Base-by-base conservation (phyloP, 2,888 invertebrate genomes). In the Hedychridium roseum region DNA sequence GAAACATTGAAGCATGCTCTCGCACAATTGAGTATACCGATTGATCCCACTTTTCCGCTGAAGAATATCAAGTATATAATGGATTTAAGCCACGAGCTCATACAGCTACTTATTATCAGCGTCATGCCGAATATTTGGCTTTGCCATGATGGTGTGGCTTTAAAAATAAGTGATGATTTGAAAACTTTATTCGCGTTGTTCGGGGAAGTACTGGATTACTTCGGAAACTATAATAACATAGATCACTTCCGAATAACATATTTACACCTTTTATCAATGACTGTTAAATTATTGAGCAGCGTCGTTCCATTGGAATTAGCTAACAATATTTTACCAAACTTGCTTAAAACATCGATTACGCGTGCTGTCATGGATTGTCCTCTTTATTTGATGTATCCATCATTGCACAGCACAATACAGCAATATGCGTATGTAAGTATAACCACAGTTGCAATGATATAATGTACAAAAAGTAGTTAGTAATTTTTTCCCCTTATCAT, bases 71-170 rank as follows among this genome's bases (percentile, higher is more conserved):
- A 68, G 44, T 61, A 66, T 5, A 50, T 76, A 4, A 64, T 63
- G 15, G 72, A 75, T 35, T 41, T 76, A 18, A 49, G 59, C 1
- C 64, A 66, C 11, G 76, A 82, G 54, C 71, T 85, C 1, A 71
- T 84, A 2, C 76, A 80, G 34, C 75, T 88, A 42, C 68, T 88
- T 39, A 70, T 80, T 15, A 78, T 82, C 23, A 84, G 85, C 63
- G 75, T 88, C 0, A 80, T 76, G 64, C 82, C 83, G 14, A 71
- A 74, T 26, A 82, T 87, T 52, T 88, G 88, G 87, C 73, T 78
- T 7, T 70, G 68, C 15, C 59, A 56, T 3, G 71, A 77, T 17
- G 53, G 42, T 3, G 42, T 67, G 12, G 70, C 73, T 2, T 43
- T 66, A 2, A 71, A 66, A 50, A 61, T 74, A 18, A 68, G 56